phyloP scores from a whole-genome alignment of 1,140 invertebrate genomes.

The Drosophila kurseongensis region DNA sequence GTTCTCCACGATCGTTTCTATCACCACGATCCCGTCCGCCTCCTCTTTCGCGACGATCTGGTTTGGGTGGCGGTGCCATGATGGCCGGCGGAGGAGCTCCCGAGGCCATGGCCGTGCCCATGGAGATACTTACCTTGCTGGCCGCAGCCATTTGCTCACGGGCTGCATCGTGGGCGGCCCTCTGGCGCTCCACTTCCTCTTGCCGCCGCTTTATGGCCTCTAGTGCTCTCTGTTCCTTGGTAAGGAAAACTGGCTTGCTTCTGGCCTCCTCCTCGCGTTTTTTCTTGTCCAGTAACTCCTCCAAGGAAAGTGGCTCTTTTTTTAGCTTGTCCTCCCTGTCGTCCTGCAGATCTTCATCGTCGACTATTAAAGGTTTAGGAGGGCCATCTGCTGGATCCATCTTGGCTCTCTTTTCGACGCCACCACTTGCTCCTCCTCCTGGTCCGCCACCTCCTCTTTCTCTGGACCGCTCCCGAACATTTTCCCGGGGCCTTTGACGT shows the following conservation, averaged over 20 bases:
- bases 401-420: conserved; percentile 56
- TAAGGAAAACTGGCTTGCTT: conserved; percentile 98
- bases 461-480: conserved; percentile 47
- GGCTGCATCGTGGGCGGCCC: conserved; percentile 80
- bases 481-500: conserved; percentile 41
- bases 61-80: conserved; percentile 48
- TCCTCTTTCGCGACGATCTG: conserved; percentile 56
- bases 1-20: conserved; percentile 59
- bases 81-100: conserved; percentile 39
- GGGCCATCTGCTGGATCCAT: conserved; percentile 18
- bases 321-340: conserved; percentile 77
- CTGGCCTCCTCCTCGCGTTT: conserved; percentile 97
- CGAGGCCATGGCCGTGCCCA: conserved; percentile 60
- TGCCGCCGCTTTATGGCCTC: conserved; percentile 95
- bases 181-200: conserved; percentile 91
- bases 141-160: conserved; percentile 56
- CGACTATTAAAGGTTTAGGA: conserved; percentile 8
- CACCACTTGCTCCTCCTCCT: not conserved
- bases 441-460: conserved; percentile 52
- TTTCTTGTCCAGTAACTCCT: conserved; percentile 98
- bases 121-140: conserved; percentile 29
- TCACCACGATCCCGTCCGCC: conserved; percentile 20
- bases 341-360: conserved; percentile 76
- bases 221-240: conserved; percentile 96
- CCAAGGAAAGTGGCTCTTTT: conserved; percentile 96